These are phyloP conservation scores for Hipposideros armiger DNA, from an alignment of 2,113 vertebrate species.

Conservation along the genomic window DNA sequence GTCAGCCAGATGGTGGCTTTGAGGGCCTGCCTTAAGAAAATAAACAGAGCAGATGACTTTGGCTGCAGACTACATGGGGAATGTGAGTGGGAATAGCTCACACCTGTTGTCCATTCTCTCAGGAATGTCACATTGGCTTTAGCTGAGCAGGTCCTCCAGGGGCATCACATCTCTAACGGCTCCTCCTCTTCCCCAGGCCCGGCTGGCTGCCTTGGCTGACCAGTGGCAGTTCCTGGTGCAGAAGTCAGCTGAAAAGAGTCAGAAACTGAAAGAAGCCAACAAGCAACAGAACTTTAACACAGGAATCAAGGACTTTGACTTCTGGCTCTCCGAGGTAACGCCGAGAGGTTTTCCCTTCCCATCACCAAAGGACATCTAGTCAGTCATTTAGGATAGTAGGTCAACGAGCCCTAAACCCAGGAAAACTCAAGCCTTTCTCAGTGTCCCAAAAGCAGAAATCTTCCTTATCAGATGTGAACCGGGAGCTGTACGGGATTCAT, in stretches of 20 bases:
- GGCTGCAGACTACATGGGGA: fast-evolving
- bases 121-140: fast-evolving
- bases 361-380: fast-evolving
- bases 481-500: not conserved
- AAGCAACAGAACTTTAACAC: slow-evolving; percentile 99
- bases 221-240: slow-evolving; percentile 99
- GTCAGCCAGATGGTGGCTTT: not conserved
- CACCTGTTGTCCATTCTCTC: not conserved
- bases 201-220: slow-evolving; percentile 95
- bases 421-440: too few species aligned
- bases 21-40: not conserved
- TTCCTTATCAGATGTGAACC: fast-evolving
- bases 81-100: fast-evolving
- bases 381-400: fast-evolving
- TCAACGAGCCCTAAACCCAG: too few species aligned
- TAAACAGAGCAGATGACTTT: not conserved
- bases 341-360: not conserved
- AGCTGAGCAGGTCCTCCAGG: fast-evolving
- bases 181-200: slow-evolving; percentile 86
- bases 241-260: slow-evolving; percentile 99
- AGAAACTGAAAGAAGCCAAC: slow-evolving; percentile 99
- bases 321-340: slow-evolving; percentile 98
- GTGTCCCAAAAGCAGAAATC: not conserved
- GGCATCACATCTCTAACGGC: not conserved
- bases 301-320: slow-evolving; percentile 99